Evolutionary conservation across 2,797 vertebrate genomes (phyloP).

Genomic region (Alosa sapidissima): DNA sequence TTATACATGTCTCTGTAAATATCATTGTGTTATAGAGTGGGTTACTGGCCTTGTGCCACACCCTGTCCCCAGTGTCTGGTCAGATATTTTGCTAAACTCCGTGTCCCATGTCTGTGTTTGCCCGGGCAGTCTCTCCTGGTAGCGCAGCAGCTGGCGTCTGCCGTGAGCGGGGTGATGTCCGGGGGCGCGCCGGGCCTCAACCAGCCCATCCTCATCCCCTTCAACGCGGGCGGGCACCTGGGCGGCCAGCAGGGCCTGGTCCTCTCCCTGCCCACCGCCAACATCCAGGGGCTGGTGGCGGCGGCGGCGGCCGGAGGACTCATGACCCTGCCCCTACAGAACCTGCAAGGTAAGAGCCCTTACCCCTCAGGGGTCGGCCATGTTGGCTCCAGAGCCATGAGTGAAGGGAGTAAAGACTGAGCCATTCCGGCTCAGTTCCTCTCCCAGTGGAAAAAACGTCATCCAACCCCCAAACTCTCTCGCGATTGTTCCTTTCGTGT

Average conservation of each 20-base stretch:
- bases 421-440: neutral
- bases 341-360: slow-evolving; percentile 91
- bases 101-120: slow-evolving; percentile 17
- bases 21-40: neutral
- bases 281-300: slow-evolving; percentile 98
- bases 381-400: neutral
- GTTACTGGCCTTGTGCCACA: too few species aligned
- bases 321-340: slow-evolving; percentile 98
- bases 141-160: slow-evolving; percentile 93
- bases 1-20: neutral
- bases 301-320: slow-evolving; percentile 97
- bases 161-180: slow-evolving; percentile 94
- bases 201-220: slow-evolving; percentile 98
- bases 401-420: neutral
- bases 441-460: neutral
- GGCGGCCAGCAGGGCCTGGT: slow-evolving; percentile 98
- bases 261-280: slow-evolving; percentile 93
- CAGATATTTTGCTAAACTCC: neutral
- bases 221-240: slow-evolving; percentile 94
- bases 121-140: slow-evolving; percentile 88
- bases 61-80: neutral
- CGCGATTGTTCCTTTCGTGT: neutral
- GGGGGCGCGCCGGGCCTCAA: slow-evolving; percentile 88
- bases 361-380: neutral
- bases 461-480: neutral